Percentiles rank a stretch among this genome's conserved stretches.
These are phyloP conservation scores for Capreolus pygargus DNA, from an alignment of 2,113 vertebrate species.

Conservation along the genomic window DNA sequence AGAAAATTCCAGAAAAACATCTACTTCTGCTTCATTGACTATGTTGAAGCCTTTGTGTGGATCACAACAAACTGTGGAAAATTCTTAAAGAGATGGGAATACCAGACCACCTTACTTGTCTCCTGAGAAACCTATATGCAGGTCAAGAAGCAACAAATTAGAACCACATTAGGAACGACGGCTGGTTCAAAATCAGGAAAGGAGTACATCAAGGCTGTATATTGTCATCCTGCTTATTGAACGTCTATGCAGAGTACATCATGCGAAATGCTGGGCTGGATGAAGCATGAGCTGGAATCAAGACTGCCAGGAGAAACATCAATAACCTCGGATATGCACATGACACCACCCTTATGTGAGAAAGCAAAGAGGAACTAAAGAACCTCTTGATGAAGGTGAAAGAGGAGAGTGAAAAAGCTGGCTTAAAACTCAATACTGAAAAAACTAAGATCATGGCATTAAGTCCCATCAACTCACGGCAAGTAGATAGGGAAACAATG, in stretches of 20 bases:
- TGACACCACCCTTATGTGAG: not conserved
- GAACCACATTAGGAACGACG: fast-evolving
- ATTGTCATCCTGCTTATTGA: not conserved
- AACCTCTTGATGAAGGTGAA: not conserved
- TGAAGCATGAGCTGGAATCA: not conserved
- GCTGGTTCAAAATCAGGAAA: not conserved
- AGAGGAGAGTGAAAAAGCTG: not conserved
- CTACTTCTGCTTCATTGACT: not conserved
- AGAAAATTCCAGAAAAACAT: not conserved
- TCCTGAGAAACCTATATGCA: not conserved
- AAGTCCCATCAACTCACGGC: not conserved
- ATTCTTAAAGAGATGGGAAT: not conserved
- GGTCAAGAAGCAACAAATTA: not conserved
- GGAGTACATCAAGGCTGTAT: not conserved
- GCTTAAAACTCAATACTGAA: not conserved
- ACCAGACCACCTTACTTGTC: not conserved
- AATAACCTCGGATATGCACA: not conserved
- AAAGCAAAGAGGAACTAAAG: not conserved
- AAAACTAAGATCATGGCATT: not conserved
- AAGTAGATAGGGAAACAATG: not conserved
- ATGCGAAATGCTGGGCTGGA: not conserved
- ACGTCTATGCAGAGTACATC: not conserved
- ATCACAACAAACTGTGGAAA: not conserved
- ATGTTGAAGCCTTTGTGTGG: not conserved
- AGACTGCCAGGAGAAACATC: not conserved